Evolutionary conservation across 2,888 invertebrate genomes (phyloP).

Genomic region (Pristionchus maxplancki): DNA sequence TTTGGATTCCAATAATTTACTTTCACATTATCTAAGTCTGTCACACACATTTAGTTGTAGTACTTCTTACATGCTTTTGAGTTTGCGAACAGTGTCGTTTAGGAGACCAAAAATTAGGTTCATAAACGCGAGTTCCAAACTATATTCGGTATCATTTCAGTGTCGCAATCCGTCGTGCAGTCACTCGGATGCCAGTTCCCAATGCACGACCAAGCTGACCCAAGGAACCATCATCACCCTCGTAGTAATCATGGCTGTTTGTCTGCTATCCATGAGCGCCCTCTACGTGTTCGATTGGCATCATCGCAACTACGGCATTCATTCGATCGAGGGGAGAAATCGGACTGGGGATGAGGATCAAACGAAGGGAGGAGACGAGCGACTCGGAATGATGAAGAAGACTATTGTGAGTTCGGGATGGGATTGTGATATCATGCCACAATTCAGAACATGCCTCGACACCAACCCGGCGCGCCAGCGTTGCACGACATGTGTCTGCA

Average conservation of each 20-base stretch:
- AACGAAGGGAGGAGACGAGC: not conserved
- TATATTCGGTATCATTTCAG: not conserved
- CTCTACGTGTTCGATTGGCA: slow-evolving; percentile 93
- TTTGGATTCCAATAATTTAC: too few species aligned
- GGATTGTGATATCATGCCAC: too few species aligned
- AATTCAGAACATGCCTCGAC: slow-evolving; percentile 53
- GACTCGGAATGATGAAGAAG: slow-evolving; percentile 40
- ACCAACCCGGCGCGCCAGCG: slow-evolving; percentile 63
- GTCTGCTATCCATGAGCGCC: slow-evolving; percentile 92
- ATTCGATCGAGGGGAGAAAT: slow-evolving; percentile 30
- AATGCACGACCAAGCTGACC: slow-evolving; percentile 91
- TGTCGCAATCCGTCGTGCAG: slow-evolving; percentile 44
- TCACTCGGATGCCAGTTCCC: slow-evolving; percentile 57
- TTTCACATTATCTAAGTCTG: too few species aligned
- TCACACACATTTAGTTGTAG: too few species aligned
- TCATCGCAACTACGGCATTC: slow-evolving; percentile 79
- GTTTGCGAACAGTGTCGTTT: too few species aligned
- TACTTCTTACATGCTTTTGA: too few species aligned
- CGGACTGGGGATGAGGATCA: not conserved
- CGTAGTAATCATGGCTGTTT: slow-evolving; percentile 90
- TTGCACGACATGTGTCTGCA: slow-evolving; percentile 56
- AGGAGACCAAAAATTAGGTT: too few species aligned
- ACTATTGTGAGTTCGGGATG: slow-evolving; percentile 40
- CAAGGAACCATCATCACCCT: slow-evolving; percentile 92
- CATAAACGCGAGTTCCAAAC: not conserved